Base-by-base conservation (phyloP, 1,140 invertebrate species). In the Parapsyche elsis region DNA sequence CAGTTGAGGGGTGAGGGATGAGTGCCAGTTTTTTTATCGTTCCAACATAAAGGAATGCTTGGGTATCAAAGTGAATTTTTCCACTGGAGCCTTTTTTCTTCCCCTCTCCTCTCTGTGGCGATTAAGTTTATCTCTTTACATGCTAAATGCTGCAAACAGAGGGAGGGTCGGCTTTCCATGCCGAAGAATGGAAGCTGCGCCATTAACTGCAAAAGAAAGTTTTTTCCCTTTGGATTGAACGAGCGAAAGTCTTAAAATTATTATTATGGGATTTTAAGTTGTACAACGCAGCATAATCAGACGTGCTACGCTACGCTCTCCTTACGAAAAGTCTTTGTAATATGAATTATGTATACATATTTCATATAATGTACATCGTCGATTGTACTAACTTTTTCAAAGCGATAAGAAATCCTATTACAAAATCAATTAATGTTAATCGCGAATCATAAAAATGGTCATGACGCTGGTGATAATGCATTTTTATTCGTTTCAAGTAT, bases 11-110 rank as follows among this genome's bases (percentile, higher is more conserved):
- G 38, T 67, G 24, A 67, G 10, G 7, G 70, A 49, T 19, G 21
- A 19, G 45, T 44, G 21, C 71, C 14, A 19, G 38, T 74, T 45
- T 74, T n/a, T n/a, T 24, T 74, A 46, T 74, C 21, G 14, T 38
- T 30, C 21, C 24, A 24, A 59, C 46, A 61, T 77, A 74, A 75
- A 81, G 80, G 26, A 73, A 81, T 78, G 46, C 16, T 57, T 75
- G 10, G 24, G 24, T 38, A 46, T 78, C 80, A 81, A 81, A 81
- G 76, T 78, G 80, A 81, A 81, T 81, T 78, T 81, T 78, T 64
- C 59, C 30, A 12, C 49, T 5, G 45, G 61, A 61, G 23, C 16
- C 21, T 38, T 61, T 76, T 61, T 76, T 71, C 64, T 61, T 14
- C 45, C 19, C 30, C 23, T 64, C 61, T 46, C 12, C 61, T 71